Conservation (phyloP, 2,888 invertebrate species). For the Archaeoteleia sp. region DNA sequence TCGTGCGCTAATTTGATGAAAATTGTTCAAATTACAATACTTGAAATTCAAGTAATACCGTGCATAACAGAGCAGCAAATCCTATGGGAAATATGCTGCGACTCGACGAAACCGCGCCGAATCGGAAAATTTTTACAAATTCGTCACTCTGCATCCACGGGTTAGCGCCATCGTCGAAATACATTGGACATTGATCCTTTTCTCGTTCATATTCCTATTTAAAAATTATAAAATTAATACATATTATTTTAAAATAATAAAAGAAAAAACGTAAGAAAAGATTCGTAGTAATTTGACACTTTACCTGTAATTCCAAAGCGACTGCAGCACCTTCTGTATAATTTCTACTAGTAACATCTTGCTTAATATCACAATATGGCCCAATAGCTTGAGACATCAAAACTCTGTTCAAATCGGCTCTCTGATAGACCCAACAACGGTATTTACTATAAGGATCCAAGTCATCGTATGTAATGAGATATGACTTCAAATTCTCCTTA, state of each 20-base stretch:
- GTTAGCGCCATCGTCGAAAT: slow-evolving; percentile 94
- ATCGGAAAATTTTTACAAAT: slow-evolving; percentile 81
- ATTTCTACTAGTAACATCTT: slow-evolving; percentile 92
- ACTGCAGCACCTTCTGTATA: slow-evolving; percentile 95
- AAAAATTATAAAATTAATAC: too few relatives aligned
- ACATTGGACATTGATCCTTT: slow-evolving; percentile 97
- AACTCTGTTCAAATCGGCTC: slow-evolving; percentile 93
- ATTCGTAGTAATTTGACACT: too few relatives aligned
- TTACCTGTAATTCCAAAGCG: slow-evolving; percentile 88
- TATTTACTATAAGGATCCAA: slow-evolving; percentile 96
- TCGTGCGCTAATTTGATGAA: too few relatives aligned
- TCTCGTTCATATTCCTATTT: slow-evolving; percentile 73
- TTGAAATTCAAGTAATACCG: too few relatives aligned
- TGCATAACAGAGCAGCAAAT: too few relatives aligned
- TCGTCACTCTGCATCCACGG: slow-evolving; percentile 87
- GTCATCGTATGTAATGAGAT: slow-evolving; percentile 96
- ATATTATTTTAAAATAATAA: too few relatives aligned
- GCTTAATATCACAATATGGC: slow-evolving; percentile 91
- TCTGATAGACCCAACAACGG: slow-evolving; percentile 98
- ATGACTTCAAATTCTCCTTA: slow-evolving; percentile 98
- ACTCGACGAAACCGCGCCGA: too few relatives aligned
- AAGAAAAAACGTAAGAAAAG: too few relatives aligned
- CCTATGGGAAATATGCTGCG: too few relatives aligned
- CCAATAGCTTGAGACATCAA: slow-evolving; percentile 91
- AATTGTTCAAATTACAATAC: too few relatives aligned